Evolutionary conservation across 2,113 vertebrate species (phyloP), one percentile per base, ranked within the genome.

Genomic region (Chlorodrepanis virens): DNA sequence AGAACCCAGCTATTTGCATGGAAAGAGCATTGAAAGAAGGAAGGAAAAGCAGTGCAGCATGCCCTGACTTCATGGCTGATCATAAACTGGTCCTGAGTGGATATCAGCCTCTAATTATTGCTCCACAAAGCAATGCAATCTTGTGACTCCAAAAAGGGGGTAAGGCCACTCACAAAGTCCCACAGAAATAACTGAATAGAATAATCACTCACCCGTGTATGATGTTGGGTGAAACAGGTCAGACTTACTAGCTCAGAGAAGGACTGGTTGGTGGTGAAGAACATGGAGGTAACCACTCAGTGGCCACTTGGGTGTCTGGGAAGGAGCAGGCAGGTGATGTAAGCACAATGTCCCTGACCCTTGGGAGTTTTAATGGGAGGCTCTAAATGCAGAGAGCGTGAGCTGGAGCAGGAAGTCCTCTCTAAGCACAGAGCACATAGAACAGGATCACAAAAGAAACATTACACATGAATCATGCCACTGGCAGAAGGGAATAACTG

Each of bases 401-500:
- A 90, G 50, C 45, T 83, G 75, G 78, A 75, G 67, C 49, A 83
- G 75, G 63, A 76, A 87, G 49, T 71, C n/a, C 9, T 63, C 31
- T 78, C 42, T 50, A 42, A 72, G 24, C 17, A 29, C 28, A 45
- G 75, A 71, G 33, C 33, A 13, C 4, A 2, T 28, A 65, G 59
- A 61, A 60, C 25, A 67, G 52, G 33, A 47, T 87, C 79, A 52
- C 33, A 35, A 71, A 71, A 87, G 35, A 59, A 47, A 24, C 6
- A 1, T 17, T 83, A 33, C 8, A 2, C 0, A 0, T 57, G 49
- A 88, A n/a, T 76, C 3, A 0, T 91, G 65, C 40, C 40, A 21
- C 17, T 71, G 28, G 29, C 54, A 81, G 54, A 77, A 88, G 33
- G 53, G 29, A 52, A 1, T 89, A 71, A 68, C 39, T 67, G 40